Conservation (phyloP, 2,113 vertebrate genomes). For the Choloepus hoffmanni region DNA sequence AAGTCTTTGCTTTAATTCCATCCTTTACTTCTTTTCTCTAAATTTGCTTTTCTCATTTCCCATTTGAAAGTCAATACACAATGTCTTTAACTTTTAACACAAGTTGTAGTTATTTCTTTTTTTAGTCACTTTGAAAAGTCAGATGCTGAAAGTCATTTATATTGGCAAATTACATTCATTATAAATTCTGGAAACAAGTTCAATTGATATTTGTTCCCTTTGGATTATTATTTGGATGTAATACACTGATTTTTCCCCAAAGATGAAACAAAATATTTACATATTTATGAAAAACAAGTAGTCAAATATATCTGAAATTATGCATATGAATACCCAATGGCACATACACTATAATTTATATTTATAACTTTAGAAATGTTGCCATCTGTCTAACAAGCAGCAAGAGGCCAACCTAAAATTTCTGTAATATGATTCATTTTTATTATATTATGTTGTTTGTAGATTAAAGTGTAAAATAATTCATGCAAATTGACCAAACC, state of each 20-base stretch:
- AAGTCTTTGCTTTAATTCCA: not conserved
- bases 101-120: not conserved
- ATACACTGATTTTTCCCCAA: conserved; percentile 75
- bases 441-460: conserved; percentile 77
- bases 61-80: not conserved
- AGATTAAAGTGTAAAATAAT: conserved; percentile 80
- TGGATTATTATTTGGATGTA: conserved; percentile 71
- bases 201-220: conserved; percentile 66
- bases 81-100: not conserved
- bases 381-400: conserved; percentile 80
- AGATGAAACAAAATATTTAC: conserved; percentile 81
- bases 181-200: conserved; percentile 67
- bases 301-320: conserved; percentile 79
- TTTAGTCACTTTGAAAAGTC: conserved; percentile 55
- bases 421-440: conserved; percentile 76
- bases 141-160: conserved; percentile 65
- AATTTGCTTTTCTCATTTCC: not conserved
- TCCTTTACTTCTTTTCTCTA: not conserved
- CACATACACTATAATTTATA: conserved; percentile 83
- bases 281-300: conserved; percentile 81
- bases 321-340: conserved; percentile 78
- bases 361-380: conserved; percentile 83
- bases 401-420: conserved; percentile 76
- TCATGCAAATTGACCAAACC: conserved; percentile 73
- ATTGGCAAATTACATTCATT: conserved; percentile 71